These are phyloP conservation scores for Ptilorrhoa leucosticta DNA, from an alignment of 2,113 vertebrate genomes.

Conservation along the genomic window DNA sequence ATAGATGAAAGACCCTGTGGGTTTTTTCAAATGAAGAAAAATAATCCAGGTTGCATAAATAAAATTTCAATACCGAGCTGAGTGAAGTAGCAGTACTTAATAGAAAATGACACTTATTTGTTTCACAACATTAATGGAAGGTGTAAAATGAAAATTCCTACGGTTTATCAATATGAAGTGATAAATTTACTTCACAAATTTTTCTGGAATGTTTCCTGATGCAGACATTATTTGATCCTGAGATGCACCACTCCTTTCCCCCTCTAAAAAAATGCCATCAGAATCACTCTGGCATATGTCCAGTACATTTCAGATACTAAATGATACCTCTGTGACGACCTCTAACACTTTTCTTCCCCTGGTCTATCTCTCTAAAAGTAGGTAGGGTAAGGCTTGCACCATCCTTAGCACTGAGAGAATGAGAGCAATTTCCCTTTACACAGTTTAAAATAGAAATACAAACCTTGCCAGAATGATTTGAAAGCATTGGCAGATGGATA, in stretches of 20 bases:
- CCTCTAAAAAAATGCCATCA: background rate
- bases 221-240: background rate
- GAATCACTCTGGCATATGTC: background rate
- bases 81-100: background rate
- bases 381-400: background rate
- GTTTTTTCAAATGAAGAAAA: background rate
- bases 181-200: background rate
- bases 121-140: background rate
- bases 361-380: background rate
- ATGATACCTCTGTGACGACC: background rate
- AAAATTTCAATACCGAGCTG: background rate
- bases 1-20: background rate
- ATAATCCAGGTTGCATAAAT: background rate
- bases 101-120: background rate
- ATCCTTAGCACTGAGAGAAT: slow-evolving; percentile 10
- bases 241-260: background rate
- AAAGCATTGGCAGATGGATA: slow-evolving; percentile 63
- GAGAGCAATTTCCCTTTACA: slow-evolving; percentile 44
- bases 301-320: background rate
- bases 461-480: slow-evolving; percentile 54
- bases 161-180: background rate
- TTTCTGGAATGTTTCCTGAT: background rate
- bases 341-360: background rate
- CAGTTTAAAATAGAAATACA: slow-evolving; percentile 63
- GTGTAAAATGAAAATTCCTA: background rate